Base-by-base conservation (phyloP, 1,140 invertebrate genomes). In the Paralvinella palmiformis region DNA sequence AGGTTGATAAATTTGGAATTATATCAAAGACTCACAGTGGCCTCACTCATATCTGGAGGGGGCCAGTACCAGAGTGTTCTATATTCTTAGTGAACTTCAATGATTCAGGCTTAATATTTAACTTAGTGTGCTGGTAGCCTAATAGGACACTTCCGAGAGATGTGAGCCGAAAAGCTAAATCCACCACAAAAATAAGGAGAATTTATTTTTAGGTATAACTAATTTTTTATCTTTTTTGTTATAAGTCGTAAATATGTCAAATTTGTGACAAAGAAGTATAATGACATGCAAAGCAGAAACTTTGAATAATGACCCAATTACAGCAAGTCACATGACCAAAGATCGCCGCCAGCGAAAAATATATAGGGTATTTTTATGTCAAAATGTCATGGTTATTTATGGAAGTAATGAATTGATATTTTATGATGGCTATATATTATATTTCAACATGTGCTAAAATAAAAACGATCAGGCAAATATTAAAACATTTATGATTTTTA, bases 251-350 rank as follows among this genome's bases (percentile, higher is more conserved):
- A 52, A 52, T 4, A 52, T 52, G 6, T 52, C 48, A 52, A 52
- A 52, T 52, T 52, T 52, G 6, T 7, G 20, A 52, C 48, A 52
- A 52, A 52, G 6, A 52, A 52, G 48, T 52, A 52, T 52, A 52
- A 20, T 20, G n/a, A 52, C 31, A 52, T 22, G 7, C 10, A 13
- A 52, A 52, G 7, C 48, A 52, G 31, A n/a, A 52, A 52, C 24
- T 52, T 0, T 10, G 48, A 48, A 48, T n/a, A 52, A 52, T 52
- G 48, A 52, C 48, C 48, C 48, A 52, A 52, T 52, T 52, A 52
- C n/a, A 29, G n/a, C n/a, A 7, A 52, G 48, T 22, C 48, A n/a
- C 48, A 52, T 52, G 20, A 52, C 48, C 48, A 2, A 52, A 52
- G 20, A 52, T 52, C n/a, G 45, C 45, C 48, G 15, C 48, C 48